Conservation (phyloP, 2,113 vertebrate species). For the Boleophthalmus pectinirostris region DNA sequence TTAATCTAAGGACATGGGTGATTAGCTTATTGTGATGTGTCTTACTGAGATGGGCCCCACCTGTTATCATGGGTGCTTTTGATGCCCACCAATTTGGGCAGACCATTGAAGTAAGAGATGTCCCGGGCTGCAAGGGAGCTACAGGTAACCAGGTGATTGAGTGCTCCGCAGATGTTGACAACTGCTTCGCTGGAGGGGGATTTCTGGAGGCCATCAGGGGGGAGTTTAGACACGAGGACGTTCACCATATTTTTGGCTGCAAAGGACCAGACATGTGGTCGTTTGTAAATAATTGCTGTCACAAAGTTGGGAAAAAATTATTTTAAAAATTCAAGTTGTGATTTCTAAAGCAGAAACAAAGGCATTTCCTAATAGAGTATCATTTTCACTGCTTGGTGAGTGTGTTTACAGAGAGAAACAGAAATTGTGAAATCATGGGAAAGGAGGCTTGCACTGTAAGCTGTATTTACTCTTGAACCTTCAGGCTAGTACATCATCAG, state of each 20-base stretch:
- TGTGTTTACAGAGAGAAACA: background rate
- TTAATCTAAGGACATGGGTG: background rate
- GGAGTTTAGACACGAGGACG: conserved; percentile 88
- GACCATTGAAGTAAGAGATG: conserved; percentile 88
- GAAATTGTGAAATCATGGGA: background rate
- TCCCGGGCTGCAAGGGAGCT: conserved; percentile 88
- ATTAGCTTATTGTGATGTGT: background rate
- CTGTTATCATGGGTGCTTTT: conserved; percentile 87
- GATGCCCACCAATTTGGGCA: conserved; percentile 91
- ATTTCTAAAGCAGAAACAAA: background rate
- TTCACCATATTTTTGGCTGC: conserved; percentile 90
- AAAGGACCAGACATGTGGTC: background rate
- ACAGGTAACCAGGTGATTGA: conserved; percentile 90
- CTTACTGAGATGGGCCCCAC: conserved; percentile 60
- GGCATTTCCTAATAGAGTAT: background rate
- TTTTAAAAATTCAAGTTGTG: background rate
- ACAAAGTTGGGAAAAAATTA: background rate
- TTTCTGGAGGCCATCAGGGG: conserved; percentile 79
- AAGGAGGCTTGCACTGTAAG: background rate
- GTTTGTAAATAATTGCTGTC: background rate
- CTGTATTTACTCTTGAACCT: too few species aligned
- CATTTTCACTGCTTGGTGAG: background rate
- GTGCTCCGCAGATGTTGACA: conserved; percentile 88
- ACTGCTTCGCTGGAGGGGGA: conserved; percentile 81
- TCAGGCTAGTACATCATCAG: too few species aligned